Evolutionary conservation across 2,888 invertebrate genomes (phyloP), one percentile per base, ranked within the genome.

Genomic region (Pollenia labialis): DNA sequence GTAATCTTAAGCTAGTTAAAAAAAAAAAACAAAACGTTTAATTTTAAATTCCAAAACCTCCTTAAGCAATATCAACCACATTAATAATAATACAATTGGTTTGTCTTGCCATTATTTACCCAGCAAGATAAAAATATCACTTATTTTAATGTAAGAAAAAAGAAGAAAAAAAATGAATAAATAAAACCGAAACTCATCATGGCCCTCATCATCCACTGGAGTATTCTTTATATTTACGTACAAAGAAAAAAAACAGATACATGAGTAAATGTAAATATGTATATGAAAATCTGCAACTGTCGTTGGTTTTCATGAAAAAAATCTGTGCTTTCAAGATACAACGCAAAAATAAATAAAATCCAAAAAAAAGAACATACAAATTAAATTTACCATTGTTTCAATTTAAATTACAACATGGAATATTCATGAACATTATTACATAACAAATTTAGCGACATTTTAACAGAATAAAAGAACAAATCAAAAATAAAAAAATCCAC

Each of bases 361-460:
- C 16, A 16, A 9, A 56, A 58, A 66, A 46, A 60, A 54, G 60
- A 85, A 79, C 68, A 79, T 82, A 64, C 74, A 71, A 81, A 81
- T 75, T 71, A 83, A 80, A 87, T 87, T 87, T 87, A 81, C 84
- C 84, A 87, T 87, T 87, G 87, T 87, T 87, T 87, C 81, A 81
- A 74, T 87, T 84, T 77, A 87, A 87, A 87, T 87, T 81, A 84
- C 87, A 87, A 84, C 76, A 84, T 87, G 87, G 87, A 87, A 87
- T 87, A 87, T 87, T 81, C 84, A 87, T 87, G 84, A 84, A 84
- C 74, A 81, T 87, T 87, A 81, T 84, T 84, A 87, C 87, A 88
- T 81, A 85, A 87, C 85, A 87, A 88, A 87, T 77, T 82, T 85
- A 87, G 74, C 81, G 82, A 85, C 87, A 87, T 60, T 77, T 68